Conservation (phyloP, 2,797 vertebrate species). For the Trematocara caparti region DNA sequence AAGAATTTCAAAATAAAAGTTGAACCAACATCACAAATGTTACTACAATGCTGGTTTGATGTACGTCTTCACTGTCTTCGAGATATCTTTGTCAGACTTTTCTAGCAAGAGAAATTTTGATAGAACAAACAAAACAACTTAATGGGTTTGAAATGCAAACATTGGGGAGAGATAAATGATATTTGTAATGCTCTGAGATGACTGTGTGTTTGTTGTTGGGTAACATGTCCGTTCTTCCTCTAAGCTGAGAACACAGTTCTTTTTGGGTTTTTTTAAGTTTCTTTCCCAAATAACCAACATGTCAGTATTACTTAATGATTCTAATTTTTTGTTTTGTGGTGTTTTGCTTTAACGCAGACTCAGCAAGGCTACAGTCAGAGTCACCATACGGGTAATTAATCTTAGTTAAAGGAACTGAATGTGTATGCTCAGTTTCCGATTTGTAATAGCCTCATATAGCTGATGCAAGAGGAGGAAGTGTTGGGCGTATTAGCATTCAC, state of each 20-base stretch:
- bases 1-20: not conserved
- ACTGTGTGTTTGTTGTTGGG: not conserved
- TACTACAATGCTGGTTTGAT: not conserved
- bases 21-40: not conserved
- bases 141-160: not conserved
- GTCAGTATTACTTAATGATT: not conserved
- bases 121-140: not conserved
- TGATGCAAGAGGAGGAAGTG: not conserved
- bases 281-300: not conserved
- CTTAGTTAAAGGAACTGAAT: not conserved
- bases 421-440: not conserved
- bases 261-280: not conserved
- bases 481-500: constrained; percentile 19
- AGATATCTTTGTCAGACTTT: not conserved
- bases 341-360: not conserved
- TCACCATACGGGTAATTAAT: not conserved
- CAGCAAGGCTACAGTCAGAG: not conserved
- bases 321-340: rapidly evolving
- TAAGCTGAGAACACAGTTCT: not conserved
- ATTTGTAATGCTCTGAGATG: not conserved
- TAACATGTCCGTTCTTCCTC: rapidly evolving
- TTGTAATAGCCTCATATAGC: not conserved
- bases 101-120: not conserved
- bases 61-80: not conserved
- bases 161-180: not conserved